Percentiles rank a stretch among this genome's conserved stretches.
phyloP scores from a whole-genome alignment of 2,113 vertebrate species.

The Eurystomus gularis region DNA sequence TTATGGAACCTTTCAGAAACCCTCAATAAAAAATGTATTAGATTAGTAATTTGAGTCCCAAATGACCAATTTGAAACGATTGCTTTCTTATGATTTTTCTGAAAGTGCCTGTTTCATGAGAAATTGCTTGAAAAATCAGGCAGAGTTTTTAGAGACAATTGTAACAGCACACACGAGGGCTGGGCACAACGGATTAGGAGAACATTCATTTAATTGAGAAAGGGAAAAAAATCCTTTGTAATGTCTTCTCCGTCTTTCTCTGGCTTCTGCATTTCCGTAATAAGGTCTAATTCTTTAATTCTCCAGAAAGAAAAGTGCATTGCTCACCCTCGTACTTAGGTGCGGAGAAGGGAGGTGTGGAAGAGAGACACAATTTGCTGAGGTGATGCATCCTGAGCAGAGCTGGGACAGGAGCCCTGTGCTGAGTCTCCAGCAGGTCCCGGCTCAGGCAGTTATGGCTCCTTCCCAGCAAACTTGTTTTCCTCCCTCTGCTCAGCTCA shows the following conservation, averaged over 20 bases:
- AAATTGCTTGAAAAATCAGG: constrained; percentile 71
- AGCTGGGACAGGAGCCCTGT: background rate
- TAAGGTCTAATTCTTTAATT: background rate
- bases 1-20: constrained; percentile 74
- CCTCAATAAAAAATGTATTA: constrained; percentile 78
- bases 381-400: rapidly evolving
- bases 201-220: constrained; percentile 46
- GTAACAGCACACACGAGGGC: constrained; percentile 42
- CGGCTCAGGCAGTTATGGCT: background rate
- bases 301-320: background rate
- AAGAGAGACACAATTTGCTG: background rate
- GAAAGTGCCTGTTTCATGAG: constrained; percentile 73
- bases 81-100: constrained; percentile 78
- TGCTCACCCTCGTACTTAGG: background rate
- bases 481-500: background rate
- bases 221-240: background rate
- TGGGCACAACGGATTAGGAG: background rate
- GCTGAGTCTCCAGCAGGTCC: background rate
- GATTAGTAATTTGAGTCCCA: constrained; percentile 78
- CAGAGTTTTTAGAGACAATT: constrained; percentile 60
- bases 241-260: background rate
- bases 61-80: constrained; percentile 75
- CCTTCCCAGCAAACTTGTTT: background rate
- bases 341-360: background rate
- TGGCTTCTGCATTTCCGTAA: background rate